A percentile compares a stretch with the other conserved stretches of the same genome.
Evolutionary conservation across 2,113 vertebrate species (phyloP).

Genomic region (Perca flavescens): DNA sequence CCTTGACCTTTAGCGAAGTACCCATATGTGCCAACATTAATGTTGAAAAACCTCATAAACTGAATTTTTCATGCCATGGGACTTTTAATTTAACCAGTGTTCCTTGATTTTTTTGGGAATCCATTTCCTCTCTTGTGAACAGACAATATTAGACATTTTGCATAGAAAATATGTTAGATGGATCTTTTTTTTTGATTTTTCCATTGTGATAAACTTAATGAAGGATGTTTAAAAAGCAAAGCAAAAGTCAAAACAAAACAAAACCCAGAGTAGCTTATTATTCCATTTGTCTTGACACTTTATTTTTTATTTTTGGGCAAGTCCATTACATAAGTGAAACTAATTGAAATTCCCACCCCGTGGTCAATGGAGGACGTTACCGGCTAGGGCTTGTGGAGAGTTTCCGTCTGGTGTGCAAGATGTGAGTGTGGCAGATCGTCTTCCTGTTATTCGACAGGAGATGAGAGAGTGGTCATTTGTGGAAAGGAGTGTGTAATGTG

Average conservation of each 20-base stretch:
- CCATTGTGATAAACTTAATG: not conserved
- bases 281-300: not conserved
- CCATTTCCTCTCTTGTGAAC: not conserved
- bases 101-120: not conserved
- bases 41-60: too few species aligned
- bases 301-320: not conserved
- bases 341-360: slow-evolving; percentile 61
- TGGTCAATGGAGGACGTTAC: slow-evolving; percentile 53
- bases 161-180: not conserved
- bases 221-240: not conserved
- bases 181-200: too few species aligned
- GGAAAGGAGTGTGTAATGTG: slow-evolving; percentile 8
- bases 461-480: slow-evolving; percentile 35
- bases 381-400: not conserved
- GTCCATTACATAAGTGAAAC: slow-evolving; percentile 40
- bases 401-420: slow-evolving; percentile 65
- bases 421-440: slow-evolving; percentile 37
- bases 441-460: slow-evolving; percentile 79
- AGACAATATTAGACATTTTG: not conserved
- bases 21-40: too few species aligned
- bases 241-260: not conserved
- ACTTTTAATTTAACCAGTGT: not conserved
- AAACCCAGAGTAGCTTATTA: not conserved
- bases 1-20: too few species aligned
- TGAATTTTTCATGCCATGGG: too few species aligned